Evolutionary conservation across 1,140 invertebrate species (phyloP).

Genomic region (Calephelis virginiensis): DNA sequence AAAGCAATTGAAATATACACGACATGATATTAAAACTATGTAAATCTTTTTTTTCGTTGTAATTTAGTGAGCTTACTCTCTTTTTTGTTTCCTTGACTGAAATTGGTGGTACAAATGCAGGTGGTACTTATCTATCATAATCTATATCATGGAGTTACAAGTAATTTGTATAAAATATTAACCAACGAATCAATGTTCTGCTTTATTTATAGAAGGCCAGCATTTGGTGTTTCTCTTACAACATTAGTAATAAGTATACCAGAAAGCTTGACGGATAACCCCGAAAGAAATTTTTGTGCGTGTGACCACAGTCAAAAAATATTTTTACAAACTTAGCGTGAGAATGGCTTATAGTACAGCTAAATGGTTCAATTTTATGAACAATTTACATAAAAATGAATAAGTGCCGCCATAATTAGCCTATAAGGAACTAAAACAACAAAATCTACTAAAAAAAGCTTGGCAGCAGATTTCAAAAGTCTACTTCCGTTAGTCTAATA

Average conservation of each 20-base stretch:
- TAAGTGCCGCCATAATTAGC: constrained; percentile 27
- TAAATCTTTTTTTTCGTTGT: too few species aligned
- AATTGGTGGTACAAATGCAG: background rate
- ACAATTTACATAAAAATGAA: constrained; percentile 40
- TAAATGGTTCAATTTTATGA: constrained; percentile 41
- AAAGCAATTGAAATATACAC: too few species aligned
- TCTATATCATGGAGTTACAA: background rate
- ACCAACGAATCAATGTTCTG: constrained; percentile 36
- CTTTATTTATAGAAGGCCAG: constrained; percentile 50
- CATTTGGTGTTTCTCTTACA: constrained; percentile 68
- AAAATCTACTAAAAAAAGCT: constrained; percentile 22
- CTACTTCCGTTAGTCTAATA: constrained; percentile 60
- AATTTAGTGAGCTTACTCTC: background rate
- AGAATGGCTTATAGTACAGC: constrained; percentile 41
- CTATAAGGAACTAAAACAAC: constrained; percentile 4
- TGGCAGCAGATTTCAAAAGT: constrained; percentile 46
- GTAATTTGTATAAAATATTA: constrained; percentile 40
- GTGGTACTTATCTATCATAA: constrained; percentile 8
- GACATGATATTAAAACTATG: too few species aligned
- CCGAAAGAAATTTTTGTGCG: constrained; percentile 61
- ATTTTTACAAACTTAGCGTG: constrained; percentile 40
- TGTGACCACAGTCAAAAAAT: constrained; percentile 50
- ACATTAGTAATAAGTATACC: constrained; percentile 33
- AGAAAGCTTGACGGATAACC: constrained; percentile 44
- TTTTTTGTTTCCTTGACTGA: background rate